These are phyloP conservation scores for Panagrolaimus sp. DNA, from an alignment of 1,140 invertebrate species.

Conservation along the genomic window DNA sequence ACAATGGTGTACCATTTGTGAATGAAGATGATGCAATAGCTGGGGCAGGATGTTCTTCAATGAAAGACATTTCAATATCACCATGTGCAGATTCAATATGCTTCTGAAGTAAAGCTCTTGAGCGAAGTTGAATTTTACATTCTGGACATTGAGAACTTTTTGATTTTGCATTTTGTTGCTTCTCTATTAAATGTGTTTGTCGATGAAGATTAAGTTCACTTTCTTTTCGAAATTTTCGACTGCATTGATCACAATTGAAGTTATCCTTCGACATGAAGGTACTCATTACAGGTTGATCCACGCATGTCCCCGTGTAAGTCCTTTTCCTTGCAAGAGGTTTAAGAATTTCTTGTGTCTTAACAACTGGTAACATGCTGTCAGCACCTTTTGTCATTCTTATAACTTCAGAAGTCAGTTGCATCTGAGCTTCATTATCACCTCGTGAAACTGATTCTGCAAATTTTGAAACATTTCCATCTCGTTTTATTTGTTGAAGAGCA, in stretches of 20 bases:
- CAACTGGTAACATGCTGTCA: neutral
- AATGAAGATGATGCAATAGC: neutral
- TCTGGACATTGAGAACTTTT: conserved; percentile 43
- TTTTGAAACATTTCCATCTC: neutral
- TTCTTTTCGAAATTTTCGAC: conserved; percentile 52
- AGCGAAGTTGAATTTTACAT: conserved; percentile 31
- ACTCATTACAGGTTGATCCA: neutral
- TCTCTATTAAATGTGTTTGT: conserved; percentile 55
- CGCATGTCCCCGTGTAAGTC: neutral
- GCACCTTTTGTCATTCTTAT: neutral
- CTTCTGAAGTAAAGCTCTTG: conserved; percentile 38
- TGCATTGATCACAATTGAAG: conserved; percentile 47
- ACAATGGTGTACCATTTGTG: neutral
- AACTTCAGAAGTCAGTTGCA: conserved; percentile 3
- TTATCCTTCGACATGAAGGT: conserved; percentile 11
- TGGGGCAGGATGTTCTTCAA: neutral
- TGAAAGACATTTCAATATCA: neutral
- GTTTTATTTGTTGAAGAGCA: neutral
- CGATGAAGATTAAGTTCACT: conserved; percentile 49
- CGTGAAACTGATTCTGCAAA: neutral
- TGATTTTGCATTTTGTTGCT: conserved; percentile 36
- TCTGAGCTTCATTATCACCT: conserved; percentile 1
- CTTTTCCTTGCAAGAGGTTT: neutral
- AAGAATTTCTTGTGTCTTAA: neutral
- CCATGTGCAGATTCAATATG: conserved; percentile 42